Conservation (phyloP, 2,888 invertebrate genomes). For the Azorinus chamasolen region DNA sequence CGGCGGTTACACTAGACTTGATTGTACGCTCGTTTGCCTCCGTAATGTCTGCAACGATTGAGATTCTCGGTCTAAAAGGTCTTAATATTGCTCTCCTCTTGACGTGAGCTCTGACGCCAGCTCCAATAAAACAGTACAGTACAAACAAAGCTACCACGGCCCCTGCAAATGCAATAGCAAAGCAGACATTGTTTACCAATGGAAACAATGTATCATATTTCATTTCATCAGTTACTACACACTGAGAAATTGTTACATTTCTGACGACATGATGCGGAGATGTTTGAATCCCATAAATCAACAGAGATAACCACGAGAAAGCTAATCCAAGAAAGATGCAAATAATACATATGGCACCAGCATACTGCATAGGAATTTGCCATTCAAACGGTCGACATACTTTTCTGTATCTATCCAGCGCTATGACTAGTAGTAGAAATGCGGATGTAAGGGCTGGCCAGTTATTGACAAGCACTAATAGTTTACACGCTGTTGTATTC, state of each 20-base stretch:
- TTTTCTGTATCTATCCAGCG: conserved; percentile 73
- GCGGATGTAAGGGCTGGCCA: conserved; percentile 59
- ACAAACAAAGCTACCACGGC: conserved; percentile 44
- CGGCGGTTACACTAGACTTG: too few relatives aligned
- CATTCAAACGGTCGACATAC: conserved; percentile 71
- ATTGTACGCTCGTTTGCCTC: too few relatives aligned
- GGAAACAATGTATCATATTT: conserved; percentile 59
- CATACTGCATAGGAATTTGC: conserved; percentile 66
- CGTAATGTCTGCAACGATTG: too few relatives aligned
- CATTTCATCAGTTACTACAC: conserved; percentile 64
- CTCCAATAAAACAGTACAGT: conserved; percentile 64
- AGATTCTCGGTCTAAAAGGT: too few relatives aligned
- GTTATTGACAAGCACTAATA: conserved; percentile 58
- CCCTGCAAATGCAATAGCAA: conserved; percentile 51
- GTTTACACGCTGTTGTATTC: conserved; percentile 44
- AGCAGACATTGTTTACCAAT: conserved; percentile 53
- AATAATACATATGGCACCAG: conserved; percentile 51
- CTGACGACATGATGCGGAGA: conserved; percentile 21
- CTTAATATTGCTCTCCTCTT: conserved; percentile 9
- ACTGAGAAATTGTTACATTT: conserved; percentile 63
- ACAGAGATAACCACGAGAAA: conserved; percentile 58
- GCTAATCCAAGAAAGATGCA: conserved; percentile 30
- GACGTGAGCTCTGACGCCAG: conserved; percentile 39
- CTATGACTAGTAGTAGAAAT: conserved; percentile 57
- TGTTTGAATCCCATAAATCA: conserved; percentile 64